Evolutionary conservation across 1,140 invertebrate genomes (phyloP), one percentile per base, ranked within the genome.

Genomic region (Belonocnema kinseyi): DNA sequence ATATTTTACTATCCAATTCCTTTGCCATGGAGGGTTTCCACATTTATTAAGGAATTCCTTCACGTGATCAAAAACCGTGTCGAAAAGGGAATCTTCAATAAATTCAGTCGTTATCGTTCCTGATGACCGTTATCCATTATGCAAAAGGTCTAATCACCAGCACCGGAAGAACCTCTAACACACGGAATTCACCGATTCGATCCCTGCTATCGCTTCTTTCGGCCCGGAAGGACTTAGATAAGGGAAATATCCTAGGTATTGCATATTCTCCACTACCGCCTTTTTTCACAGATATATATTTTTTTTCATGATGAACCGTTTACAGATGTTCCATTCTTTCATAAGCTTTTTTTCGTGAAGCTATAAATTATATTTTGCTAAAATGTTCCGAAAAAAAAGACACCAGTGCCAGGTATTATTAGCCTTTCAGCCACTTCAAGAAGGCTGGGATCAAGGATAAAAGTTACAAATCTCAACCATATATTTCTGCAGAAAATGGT

Each of bases 381-480:
- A 26, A 26, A 13, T 12, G 10, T 21, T 58, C 33, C 19, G 4
- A 58, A 17, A 26, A 3, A 13, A 16, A 16, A 66, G n/a, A 26
- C 40, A 16, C n/a, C 33, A n/a, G 40, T 33, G 16, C 61, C 26
- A 66, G 16, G 14, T 66, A 46, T 46, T 12, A 66, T 33, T 13
- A 46, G 40, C 40, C 5, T 46, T 46, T 46, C 5, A 66, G 61
- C 13, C 5, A 46, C 26, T 33, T 40, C 40, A 66, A 66, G 52
- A 46, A 54, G 40, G 50, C 77, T 78, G 71, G 66, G 54, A 76
- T 74, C 50, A 51, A 61, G 52, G 76, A 85, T 85, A 83, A 83
- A 81, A 83, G 85, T 85, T 85, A 85, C 84, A 83, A 78, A 83
- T 85, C 77, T 74, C 52, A 33, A 71, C 77, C 84, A 81, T 85